phyloP scores from a whole-genome alignment of 2,113 vertebrate species.

The Edolisoma coerulescens region DNA sequence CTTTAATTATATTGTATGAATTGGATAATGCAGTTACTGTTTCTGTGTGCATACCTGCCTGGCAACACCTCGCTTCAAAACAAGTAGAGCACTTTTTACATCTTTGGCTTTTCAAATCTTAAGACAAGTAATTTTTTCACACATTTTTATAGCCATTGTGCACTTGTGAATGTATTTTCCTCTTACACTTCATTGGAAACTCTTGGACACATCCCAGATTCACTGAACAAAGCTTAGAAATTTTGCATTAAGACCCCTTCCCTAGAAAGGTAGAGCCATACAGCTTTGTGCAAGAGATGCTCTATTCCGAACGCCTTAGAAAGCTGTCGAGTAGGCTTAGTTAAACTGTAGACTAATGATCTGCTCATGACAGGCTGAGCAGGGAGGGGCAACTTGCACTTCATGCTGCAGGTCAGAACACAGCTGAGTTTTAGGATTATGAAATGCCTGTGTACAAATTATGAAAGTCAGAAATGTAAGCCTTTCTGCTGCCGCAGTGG shows the following conservation, averaged over 20 bases:
- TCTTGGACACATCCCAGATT: not conserved
- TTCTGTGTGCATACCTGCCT: not conserved
- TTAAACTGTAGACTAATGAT: not conserved
- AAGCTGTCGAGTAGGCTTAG: not conserved
- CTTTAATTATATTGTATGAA: not conserved
- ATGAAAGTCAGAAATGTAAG: not conserved
- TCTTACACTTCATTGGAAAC: not conserved
- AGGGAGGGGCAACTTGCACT: not conserved
- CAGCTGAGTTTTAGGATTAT: not conserved
- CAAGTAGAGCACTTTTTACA: not conserved
- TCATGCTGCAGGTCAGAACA: not conserved
- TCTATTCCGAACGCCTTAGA: not conserved
- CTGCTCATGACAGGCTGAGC: not conserved
- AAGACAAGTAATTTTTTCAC: not conserved
- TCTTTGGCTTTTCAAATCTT: not conserved
- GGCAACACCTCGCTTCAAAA: not conserved
- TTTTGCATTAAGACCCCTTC: not conserved
- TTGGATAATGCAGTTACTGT: not conserved
- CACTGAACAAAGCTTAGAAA: not conserved
- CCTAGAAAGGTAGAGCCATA: not conserved
- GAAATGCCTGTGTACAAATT: not conserved
- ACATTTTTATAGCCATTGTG: not conserved
- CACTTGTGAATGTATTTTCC: not conserved
- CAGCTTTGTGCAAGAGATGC: not conserved
- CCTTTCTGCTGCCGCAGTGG: not conserved